These are phyloP conservation scores for Cenopis cana DNA, from an alignment of 2,888 invertebrate species.

Conservation along the genomic window DNA sequence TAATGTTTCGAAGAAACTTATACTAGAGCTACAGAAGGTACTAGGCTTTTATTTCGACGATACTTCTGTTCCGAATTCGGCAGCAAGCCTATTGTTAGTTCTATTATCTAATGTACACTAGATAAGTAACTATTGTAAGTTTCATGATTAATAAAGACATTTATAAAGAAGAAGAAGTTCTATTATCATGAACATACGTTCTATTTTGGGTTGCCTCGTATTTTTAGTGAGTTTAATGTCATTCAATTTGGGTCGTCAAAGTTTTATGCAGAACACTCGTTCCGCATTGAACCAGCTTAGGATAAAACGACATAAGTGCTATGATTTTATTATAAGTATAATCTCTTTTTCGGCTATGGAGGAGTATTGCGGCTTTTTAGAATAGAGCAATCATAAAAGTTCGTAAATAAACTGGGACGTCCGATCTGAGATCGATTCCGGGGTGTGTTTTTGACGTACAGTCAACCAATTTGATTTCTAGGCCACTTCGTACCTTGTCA, in stretches of 20 bases:
- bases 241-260: conserved; percentile 8
- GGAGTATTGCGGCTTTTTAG: background rate
- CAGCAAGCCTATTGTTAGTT: background rate
- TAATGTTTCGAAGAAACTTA: no score
- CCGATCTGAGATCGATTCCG: background rate
- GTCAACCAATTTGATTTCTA: no score
- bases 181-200: background rate
- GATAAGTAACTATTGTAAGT: no score
- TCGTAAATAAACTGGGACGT: conserved; percentile 13
- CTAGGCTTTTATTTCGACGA: background rate
- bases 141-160: no score
- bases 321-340: background rate
- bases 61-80: background rate
- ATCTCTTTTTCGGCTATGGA: background rate
- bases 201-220: background rate
- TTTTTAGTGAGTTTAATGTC: conserved; percentile 3
- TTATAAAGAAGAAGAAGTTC: no score
- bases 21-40: no score
- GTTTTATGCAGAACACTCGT: conserved; percentile 13
- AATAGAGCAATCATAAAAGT: conserved; percentile 17
- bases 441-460: background rate
- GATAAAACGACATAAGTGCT: background rate
- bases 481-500: no score
- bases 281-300: background rate
- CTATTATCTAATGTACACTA: no score